Evolutionary conservation across 35 echinoderm and acorn worm species (phyloP).

Genomic region (Stichopus chloronotus): DNA sequence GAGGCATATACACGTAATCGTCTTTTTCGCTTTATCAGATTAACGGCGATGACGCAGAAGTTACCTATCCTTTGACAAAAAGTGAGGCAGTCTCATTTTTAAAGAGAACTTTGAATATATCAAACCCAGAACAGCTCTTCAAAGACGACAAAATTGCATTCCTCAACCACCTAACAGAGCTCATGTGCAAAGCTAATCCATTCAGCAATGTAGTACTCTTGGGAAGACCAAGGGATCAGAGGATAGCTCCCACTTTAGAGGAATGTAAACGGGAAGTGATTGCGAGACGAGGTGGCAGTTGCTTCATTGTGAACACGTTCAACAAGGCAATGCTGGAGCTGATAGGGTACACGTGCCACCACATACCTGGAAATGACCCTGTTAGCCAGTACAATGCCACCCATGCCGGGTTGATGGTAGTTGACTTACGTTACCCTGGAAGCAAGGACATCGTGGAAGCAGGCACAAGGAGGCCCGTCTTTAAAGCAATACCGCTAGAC

Average conservation of each 20-base stretch:
- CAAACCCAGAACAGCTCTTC: slow-evolving; percentile 2
- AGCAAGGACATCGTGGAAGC: slow-evolving; percentile 30
- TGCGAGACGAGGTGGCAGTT: slow-evolving; percentile 18
- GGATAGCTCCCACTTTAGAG: slow-evolving; percentile 4
- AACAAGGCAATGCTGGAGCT: slow-evolving; percentile 7
- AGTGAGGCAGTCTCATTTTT: slow-evolving; percentile 12
- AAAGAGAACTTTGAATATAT: background rate
- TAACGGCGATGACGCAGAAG: background rate
- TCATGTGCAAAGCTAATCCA: background rate
- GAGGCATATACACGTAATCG: no score
- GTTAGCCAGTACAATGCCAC: background rate
- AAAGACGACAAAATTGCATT: background rate
- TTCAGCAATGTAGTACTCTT: slow-evolving; percentile 23
- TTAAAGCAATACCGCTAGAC: slow-evolving; percentile 37
- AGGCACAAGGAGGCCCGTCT: background rate
- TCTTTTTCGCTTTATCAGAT: background rate
- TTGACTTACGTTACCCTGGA: slow-evolving; percentile 23
- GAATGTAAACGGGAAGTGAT: slow-evolving; percentile 24
- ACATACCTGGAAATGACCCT: background rate
- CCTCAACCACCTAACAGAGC: background rate
- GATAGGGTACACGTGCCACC: background rate
- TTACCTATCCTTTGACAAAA: slow-evolving; percentile 19
- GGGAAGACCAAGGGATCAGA: background rate
- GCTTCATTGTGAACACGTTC: slow-evolving; percentile 37
- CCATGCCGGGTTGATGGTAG: slow-evolving; percentile 16